Base-by-base conservation (phyloP, 37 sponge, comb jelly and placozoan genomes). In the Axinella damicornis region DNA sequence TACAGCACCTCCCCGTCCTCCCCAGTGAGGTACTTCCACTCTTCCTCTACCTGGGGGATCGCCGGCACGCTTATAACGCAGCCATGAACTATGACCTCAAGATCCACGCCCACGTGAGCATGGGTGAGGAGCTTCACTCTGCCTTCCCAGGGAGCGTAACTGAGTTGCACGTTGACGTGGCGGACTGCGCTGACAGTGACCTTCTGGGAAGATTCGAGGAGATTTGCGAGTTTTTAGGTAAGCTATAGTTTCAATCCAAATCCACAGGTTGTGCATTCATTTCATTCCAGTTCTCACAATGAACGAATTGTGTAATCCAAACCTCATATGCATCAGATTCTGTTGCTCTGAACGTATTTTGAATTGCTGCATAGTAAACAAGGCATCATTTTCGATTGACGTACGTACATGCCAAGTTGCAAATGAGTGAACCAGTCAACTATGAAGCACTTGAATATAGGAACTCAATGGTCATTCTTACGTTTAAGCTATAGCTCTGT, bases 11-110 rank as follows among this genome's bases (percentile, higher is more conserved):
- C 53, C 94, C 92, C 28, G 79, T 68, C 68, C 90, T 87, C 66
- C 98, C 98, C 21, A 77, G 80, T 57, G 98, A 97, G 80, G 76
- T 97, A 53, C 73, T 97, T 17, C 98, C 98, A 17, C 81, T 89
- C 11, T 92, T 89, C 54, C 84, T 97, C 57, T 97, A 97, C 70
- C 86, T 97, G 30, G 98, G 98, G 17, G 90, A 91, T 31, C 28
- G 66, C 21, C 65, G 82, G 24, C 95, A 97, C 20, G 98, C 94
- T 41, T 78, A 78, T 72, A 95, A 91, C 72, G 81, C 89, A 36
- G 65, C 82, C 39, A 37, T 93, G 71, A 93, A 88, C 64, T 83
- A 89, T 57, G 86, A 90, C 77, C 79, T 95, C 65, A 95, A 95
- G 71, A 93, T 95, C 68, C 56, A 83, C 27, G 80, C 57, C 61